Percentiles rank a stretch among this genome's conserved stretches.
phyloP scores from a whole-genome alignment of 1,140 invertebrate genomes.

The Temnothorax curvispinosus region DNA sequence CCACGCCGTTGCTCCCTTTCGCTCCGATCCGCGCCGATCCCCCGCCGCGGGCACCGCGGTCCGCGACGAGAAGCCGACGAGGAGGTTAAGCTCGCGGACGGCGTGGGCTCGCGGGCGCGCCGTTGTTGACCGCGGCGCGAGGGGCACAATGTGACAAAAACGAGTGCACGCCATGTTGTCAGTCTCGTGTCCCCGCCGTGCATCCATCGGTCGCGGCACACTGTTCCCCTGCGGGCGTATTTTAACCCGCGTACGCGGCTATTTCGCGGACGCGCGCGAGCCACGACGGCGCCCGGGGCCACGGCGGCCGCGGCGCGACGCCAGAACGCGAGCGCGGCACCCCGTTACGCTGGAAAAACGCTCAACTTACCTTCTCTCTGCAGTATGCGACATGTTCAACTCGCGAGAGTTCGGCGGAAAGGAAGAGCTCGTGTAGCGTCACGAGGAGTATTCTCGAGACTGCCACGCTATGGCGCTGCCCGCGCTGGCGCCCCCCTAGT shows the following conservation, averaged over 20 bases:
- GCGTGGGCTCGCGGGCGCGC: neutral
- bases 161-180: constrained; percentile 90
- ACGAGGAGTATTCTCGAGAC: constrained; percentile 74
- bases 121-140: constrained; percentile 23
- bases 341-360: constrained; percentile 66
- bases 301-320: neutral
- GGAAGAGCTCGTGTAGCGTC: constrained; percentile 86
- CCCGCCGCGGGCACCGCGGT: neutral
- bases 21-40: neutral
- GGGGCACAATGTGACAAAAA: constrained; percentile 78
- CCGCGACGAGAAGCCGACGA: neutral
- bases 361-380: constrained; percentile 90
- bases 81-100: constrained; percentile 32
- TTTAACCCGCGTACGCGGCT: neutral
- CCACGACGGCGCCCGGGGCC: neutral
- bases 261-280: neutral
- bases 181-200: constrained; percentile 85
- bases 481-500: too few species aligned
- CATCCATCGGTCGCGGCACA: constrained; percentile 71
- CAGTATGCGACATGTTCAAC: constrained; percentile 91
- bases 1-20: too few species aligned
- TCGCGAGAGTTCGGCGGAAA: constrained; percentile 90
- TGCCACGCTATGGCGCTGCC: constrained; percentile 66
- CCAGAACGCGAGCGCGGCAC: constrained; percentile 17
- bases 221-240: constrained; percentile 53